Base-by-base conservation (phyloP, 2,113 vertebrate species). In the Gopherus evgoodei region DNA sequence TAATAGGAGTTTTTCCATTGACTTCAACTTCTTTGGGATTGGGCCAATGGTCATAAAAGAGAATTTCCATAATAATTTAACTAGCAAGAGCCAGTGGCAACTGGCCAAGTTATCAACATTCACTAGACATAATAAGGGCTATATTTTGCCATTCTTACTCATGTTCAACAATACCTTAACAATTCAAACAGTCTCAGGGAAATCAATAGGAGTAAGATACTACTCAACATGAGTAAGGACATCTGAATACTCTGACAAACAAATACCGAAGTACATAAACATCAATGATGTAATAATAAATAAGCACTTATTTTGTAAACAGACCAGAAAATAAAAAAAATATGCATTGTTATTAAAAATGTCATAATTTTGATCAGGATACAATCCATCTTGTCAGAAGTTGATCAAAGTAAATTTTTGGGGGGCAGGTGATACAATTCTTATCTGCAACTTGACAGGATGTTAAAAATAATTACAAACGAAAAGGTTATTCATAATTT, bases 401-500 rank as follows among this genome's bases (percentile, higher is more conserved):
- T 91, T 87, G 50, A n/a, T 25, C 11, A 75, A 95, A 91, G 24
- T 42, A 76, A 75, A 88, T 7, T 38, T 25, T 89, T 93, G 89
- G 65, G 59, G 86, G 86, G n/a, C 94, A 97, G 94, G 94, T 92
- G 95, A 97, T 94, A 95, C 44, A 91, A 95, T 98, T 97, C 97
- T 98, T 95, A 76, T 98, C 98, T 95, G 80, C 87, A 93, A 97
- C 95, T 96, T 98, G 98, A 98, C 98, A 98, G 97, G 97, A 98
- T 98, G 96, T 97, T 97, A 95, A 97, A 98, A 98, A 98, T 98
- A 98, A 98, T 98, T 98, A 98, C 96, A 97, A 98, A 98, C 96
- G 97, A 98, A 99, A 99, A 99, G 99, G 99, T 99, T 99, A 99
- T 99, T 99, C 99, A 99, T 98, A 98, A 98, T 98, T 98, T 98